phyloP scores from a whole-genome alignment of 2,113 vertebrate genomes.

The Peromyscus californicus region DNA sequence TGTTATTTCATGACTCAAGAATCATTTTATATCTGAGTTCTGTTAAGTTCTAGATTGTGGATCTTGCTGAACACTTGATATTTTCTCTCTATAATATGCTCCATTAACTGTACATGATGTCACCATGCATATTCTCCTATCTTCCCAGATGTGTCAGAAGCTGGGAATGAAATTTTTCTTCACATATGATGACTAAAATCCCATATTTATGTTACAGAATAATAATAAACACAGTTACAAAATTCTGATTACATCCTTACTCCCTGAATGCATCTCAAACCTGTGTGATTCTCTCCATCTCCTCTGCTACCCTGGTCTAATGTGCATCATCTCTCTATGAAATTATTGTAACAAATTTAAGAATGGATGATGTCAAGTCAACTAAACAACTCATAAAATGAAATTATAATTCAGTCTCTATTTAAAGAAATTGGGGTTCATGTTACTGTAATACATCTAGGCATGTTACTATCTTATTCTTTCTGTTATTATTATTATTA shows the following conservation, averaged over 20 bases:
- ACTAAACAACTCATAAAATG: conserved; percentile 20
- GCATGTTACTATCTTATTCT: not conserved
- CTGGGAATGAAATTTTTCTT: not conserved
- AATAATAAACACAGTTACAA: not conserved
- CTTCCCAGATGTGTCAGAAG: conserved; percentile 34
- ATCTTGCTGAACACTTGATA: not conserved
- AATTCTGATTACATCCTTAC: not conserved
- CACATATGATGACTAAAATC: not conserved
- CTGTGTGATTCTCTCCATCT: not conserved
- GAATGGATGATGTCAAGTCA: conserved; percentile 24
- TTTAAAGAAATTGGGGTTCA: conserved; percentile 2
- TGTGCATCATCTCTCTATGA: not conserved
- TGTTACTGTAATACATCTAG: not conserved
- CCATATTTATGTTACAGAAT: not conserved
- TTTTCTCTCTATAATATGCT: not conserved
- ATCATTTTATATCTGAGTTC: conserved; percentile 32
- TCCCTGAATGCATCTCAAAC: not conserved
- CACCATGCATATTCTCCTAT: not conserved
- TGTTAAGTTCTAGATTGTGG: conserved; percentile 37
- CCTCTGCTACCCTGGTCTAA: not conserved
- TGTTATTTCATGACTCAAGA: not conserved
- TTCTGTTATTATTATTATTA: not conserved
- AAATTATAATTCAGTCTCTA: not conserved
- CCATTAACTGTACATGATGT: not conserved
- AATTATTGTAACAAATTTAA: not conserved